Base-by-base conservation (phyloP, 2,113 vertebrate genomes). In the Pteruthius melanotis region DNA sequence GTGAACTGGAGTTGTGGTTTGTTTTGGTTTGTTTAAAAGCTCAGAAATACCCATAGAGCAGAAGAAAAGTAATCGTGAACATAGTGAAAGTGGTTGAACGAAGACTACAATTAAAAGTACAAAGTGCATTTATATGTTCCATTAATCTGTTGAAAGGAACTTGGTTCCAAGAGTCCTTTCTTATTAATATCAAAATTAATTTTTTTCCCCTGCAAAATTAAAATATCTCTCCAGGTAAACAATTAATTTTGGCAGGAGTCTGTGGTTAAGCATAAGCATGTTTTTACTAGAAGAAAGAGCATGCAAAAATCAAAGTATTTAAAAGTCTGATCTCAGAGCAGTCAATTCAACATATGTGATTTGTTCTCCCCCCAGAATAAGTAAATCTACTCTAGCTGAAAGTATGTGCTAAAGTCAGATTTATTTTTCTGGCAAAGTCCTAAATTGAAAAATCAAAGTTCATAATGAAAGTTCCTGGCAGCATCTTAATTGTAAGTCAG, bases 11-110 rank as follows among this genome's bases (percentile, higher is more conserved):
- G 26, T 88, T 92, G 75, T 31, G 53, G 52, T 86, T 95, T 97
- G 71, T 95, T 97, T 96, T 90, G 63, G 42, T 85, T 94, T 94
- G 66, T 94, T 90, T 92, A 90, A 90, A 94, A 94, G 92, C 78
- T 88, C 70, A 65, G 90, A 94, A 92, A 88, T 93, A 72, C n/a
- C 66, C 6, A 0, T 33, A 82, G 68, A 79, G 75, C 50, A 87
- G 54, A 91, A 91, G 65, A 95, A 95, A 91, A 95, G 63, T 85
- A 74, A 83, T 87, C 57, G 50, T 85, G 57, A 83, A 60, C 35
- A 4, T 52, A 45, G 42, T 57, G 49, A 75, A 88, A 79, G 40
- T 44, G 45, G 1, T 68, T 93, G 56, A 88, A 89, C 75, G 68
- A 88, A 49, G 53, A 85, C 10, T 65, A 47, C 59, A 83, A 80